phyloP scores from a whole-genome alignment of 2,888 invertebrate genomes.

The Apocheima hispidaria region DNA sequence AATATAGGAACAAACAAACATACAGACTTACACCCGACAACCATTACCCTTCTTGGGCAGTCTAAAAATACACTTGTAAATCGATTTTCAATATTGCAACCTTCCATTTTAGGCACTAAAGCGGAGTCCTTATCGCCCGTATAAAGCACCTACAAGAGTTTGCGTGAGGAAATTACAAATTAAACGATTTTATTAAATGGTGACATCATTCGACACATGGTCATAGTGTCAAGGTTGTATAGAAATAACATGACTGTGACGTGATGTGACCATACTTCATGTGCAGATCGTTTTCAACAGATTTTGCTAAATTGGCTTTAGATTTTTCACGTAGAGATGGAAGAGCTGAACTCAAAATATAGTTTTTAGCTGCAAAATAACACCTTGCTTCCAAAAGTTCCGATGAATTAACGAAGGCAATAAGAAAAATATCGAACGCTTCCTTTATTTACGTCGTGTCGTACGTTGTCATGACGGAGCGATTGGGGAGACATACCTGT shows the following conservation, averaged over 20 bases:
- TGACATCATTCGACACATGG: conserved; percentile 48
- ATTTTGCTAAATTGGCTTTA: background rate
- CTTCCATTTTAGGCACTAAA: conserved; percentile 3
- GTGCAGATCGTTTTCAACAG: background rate
- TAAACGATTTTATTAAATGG: conserved; percentile 20
- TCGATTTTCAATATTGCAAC: background rate
- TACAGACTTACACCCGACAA: too few species aligned
- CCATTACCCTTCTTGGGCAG: too few species aligned
- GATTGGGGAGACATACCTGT: too few species aligned
- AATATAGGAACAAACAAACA: too few species aligned
- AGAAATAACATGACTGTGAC: conserved; percentile 30
- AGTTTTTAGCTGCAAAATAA: too few species aligned
- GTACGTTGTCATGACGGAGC: too few species aligned
- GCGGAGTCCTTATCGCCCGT: conserved; percentile 27
- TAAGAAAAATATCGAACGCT: too few species aligned
- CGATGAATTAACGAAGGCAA: too few species aligned
- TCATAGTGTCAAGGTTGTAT: conserved; percentile 53
- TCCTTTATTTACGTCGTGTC: too few species aligned
- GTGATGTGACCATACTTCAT: background rate
- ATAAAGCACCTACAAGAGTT: conserved; percentile 24
- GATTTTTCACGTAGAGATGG: background rate
- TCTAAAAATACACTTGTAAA: background rate
- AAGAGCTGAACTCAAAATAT: too few species aligned
- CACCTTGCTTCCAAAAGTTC: too few species aligned
- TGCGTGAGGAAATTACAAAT: conserved; percentile 44